Evolutionary conservation across 2,888 invertebrate species (phyloP), one percentile per base, ranked within the genome.

Genomic region (Diplazon laetatorius): DNA sequence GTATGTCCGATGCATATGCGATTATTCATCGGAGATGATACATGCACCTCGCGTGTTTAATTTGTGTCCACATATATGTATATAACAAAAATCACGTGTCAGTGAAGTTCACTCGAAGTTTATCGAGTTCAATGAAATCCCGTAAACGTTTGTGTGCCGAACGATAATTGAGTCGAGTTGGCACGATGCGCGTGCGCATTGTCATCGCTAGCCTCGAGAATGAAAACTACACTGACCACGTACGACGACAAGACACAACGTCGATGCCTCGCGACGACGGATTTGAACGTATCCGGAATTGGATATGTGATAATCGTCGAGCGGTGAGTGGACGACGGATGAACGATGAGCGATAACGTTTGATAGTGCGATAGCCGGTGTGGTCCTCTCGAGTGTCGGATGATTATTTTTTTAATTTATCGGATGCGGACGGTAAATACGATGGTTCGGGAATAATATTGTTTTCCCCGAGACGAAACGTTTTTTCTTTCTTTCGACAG

Each of bases 221-320:
- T 65, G 57, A 22, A 35, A 22, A 48, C 46, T 65, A 30, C 44
- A 70, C 76, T 76, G 70, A 63, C n/a, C n/a, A 69, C 59, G 59
- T 30, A 55, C 35, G 37, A 68, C 37, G 30, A 39, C 35, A 20
- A 63, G 30, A 2, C 39, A n/a, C 20, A 6, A 5, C 16, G 25
- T 30, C 10, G 50, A 10, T n/a, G 39, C 57, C 18, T 59, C 18
- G 25, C 22, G 18, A 10, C 44, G 42, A 50, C 35, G 35, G 44
- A 6, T 30, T 30, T 70, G 37, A 30, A 9, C 42, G 37, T 16
- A 10, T 0, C 44, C 20, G 14, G 35, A 30, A 55, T 6, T 35
- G 4, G 2, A 30, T 30, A 30, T 2, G 30, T 6, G 2, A 30
- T 30, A 30, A 30, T 16, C 6, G 2, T 18, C 39, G 39, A 68